phyloP scores from a whole-genome alignment of 2,113 vertebrate species.

The Sprattus sprattus region DNA sequence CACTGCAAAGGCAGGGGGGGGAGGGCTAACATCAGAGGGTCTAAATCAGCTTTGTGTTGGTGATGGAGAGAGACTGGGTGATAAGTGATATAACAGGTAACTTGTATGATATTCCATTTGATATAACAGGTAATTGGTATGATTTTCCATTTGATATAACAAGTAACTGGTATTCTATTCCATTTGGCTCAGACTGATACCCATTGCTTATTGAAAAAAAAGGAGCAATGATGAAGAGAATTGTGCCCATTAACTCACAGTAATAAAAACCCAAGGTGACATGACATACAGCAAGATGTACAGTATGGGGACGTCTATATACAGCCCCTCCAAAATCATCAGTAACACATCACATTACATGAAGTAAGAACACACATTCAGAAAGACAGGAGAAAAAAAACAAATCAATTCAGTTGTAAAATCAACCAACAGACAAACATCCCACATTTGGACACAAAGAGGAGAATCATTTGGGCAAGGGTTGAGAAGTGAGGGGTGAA shows the following conservation, averaged over 20 bases:
- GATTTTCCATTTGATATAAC: neutral
- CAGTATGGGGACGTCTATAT: neutral
- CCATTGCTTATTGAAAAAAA: neutral
- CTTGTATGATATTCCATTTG: neutral
- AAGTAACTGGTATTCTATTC: neutral
- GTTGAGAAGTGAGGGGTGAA: slow-evolving; percentile 34
- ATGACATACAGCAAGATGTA: neutral
- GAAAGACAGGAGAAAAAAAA: neutral
- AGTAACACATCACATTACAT: slow-evolving; percentile 5
- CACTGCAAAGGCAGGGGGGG: neutral
- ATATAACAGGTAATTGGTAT: neutral
- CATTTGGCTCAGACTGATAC: neutral
- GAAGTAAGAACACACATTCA: neutral
- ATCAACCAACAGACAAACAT: slow-evolving; percentile 3
- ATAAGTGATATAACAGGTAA: neutral
- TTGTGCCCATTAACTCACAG: neutral
- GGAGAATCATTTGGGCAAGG: neutral
- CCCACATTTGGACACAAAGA: neutral
- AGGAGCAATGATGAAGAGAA: neutral
- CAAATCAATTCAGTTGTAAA: neutral
- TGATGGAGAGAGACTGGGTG: neutral
- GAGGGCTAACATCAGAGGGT: neutral
- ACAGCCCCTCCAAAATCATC: neutral
- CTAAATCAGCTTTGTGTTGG: neutral
- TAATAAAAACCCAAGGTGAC: neutral